Evolutionary conservation across 2,113 vertebrate genomes (phyloP).

Genomic region (Chinchilla lanigera): DNA sequence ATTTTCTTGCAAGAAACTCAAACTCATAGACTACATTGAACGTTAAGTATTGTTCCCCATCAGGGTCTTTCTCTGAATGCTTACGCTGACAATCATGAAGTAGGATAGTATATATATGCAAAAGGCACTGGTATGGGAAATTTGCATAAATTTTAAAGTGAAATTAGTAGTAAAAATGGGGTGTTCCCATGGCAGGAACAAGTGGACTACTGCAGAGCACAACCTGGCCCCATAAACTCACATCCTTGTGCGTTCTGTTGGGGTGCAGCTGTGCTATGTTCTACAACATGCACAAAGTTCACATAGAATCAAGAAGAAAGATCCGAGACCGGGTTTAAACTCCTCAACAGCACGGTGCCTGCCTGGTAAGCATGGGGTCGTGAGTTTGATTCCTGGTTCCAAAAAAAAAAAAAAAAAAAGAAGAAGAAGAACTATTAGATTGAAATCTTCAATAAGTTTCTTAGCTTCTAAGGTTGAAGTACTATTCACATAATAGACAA

Average conservation of each 20-base stretch:
- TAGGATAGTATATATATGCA: neutral
- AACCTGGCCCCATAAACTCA: neutral
- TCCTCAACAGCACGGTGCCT: no score
- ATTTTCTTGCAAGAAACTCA: neutral
- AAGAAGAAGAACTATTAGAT: no score
- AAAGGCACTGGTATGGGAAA: constrained; percentile 24
- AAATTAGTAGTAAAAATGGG: neutral
- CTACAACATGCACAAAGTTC: neutral
- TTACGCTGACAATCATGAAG: neutral
- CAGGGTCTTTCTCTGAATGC: neutral
- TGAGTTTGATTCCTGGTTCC: no score
- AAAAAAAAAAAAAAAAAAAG: no score
- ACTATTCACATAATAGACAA: neutral
- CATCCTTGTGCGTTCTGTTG: neutral
- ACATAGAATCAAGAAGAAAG: neutral
- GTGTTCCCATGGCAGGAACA: neutral
- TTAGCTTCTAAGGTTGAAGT: neutral
- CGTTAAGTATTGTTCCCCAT: neutral
- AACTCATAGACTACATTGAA: neutral
- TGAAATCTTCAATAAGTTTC: neutral
- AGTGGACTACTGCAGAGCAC: neutral
- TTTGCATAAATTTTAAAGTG: constrained; percentile 8
- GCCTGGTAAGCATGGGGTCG: no score
- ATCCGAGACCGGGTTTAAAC: neutral
- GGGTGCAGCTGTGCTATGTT: neutral